Base-by-base conservation (phyloP, 2,113 vertebrate genomes). In the Marmota flaviventris region DNA sequence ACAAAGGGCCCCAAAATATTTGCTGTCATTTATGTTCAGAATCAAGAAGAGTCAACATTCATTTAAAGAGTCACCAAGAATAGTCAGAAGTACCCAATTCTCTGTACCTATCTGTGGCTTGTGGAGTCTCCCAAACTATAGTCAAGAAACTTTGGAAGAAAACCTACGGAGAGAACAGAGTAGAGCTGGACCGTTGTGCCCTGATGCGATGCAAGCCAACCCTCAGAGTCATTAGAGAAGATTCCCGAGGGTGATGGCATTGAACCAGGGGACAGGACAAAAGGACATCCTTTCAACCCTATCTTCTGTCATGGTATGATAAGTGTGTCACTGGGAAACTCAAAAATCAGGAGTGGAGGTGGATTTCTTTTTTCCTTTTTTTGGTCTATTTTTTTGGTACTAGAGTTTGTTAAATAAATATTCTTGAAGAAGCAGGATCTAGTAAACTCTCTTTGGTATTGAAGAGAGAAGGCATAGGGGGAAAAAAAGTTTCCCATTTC, bases 331-430 rank as follows among this genome's bases (percentile, higher is more conserved):
- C 53, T 29, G 65, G 39, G 34, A 56, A 85, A 75, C 34, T 81
- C 34, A 96, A 93, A 93, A 95, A 82, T 93, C 39, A 79, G 97
- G 39, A 29, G 18, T 7, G 32, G 95, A 96, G 27, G 5, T 8
- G 48, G 12, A 9, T 76, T 94, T 87, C 58, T 12, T 69, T 72
- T 29, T 61, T 37, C 22, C 10, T 73, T 34, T 58, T 67, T 51
- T 51, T 51, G 0, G 5, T 56, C 14, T 65, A 13, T 51, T 51
- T 2, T 2, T 34, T 29, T 73, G 13, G 4, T 70, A 34, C 9
- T 51, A 24, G 39, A 27, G 34, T 93, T 92, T 77, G n/a, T 69
- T 96, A 81, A 95, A 83, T 51, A 78, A 90, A 82, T 87, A 89
- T 61, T 61, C 56, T 82, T 61, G 24, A 37, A 69, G 45, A 65